phyloP scores from a whole-genome alignment of 2,113 vertebrate genomes.

The Lophotis ruficrista region DNA sequence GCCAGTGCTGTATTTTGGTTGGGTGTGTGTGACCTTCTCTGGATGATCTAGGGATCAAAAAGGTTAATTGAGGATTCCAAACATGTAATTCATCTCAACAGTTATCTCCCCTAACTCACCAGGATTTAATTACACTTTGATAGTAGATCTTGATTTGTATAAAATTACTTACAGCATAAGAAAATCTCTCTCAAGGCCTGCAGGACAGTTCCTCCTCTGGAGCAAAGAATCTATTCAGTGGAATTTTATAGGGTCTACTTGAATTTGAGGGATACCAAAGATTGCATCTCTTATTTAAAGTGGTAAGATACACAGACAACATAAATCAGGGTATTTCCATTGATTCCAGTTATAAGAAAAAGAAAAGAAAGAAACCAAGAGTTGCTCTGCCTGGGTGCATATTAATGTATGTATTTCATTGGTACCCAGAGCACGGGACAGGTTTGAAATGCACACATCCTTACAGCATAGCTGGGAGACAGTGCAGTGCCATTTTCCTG shows the following conservation, averaged over 20 bases:
- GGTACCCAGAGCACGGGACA: background rate
- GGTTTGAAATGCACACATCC: background rate
- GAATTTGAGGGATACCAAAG: background rate
- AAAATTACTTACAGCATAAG: background rate
- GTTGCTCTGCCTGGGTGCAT: background rate
- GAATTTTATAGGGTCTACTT: background rate
- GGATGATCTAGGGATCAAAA: background rate
- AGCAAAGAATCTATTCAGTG: background rate
- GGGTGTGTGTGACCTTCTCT: background rate
- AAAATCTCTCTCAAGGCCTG: background rate
- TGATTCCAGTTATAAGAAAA: background rate
- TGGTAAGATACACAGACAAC: background rate
- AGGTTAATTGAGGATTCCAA: constrained; percentile 35
- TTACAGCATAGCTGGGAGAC: background rate
- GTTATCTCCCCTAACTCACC: background rate
- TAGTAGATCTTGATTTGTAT: background rate
- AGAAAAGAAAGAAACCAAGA: background rate
- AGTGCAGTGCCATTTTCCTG: accelerated
- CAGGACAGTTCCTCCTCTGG: background rate
- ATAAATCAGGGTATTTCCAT: background rate
- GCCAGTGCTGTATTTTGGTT: background rate
- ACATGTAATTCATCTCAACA: background rate
- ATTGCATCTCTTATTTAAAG: background rate
- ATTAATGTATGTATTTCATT: background rate
- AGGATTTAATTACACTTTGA: background rate